Base-by-base conservation (phyloP, 2,113 vertebrate genomes). In the Oenanthe melanoleuca region DNA sequence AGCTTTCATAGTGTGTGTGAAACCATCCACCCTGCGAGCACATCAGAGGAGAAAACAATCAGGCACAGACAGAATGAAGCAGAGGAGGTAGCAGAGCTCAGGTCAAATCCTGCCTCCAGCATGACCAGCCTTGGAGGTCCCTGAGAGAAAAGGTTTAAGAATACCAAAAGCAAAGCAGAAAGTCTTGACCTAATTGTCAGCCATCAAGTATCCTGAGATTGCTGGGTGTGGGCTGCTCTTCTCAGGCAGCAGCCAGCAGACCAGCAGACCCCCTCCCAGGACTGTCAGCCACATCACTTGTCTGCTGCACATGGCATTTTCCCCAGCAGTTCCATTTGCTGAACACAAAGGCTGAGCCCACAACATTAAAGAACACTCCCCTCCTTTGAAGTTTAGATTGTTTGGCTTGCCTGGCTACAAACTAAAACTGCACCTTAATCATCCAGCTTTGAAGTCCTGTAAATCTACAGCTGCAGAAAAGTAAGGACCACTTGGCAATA, bases 401-500 rank as follows among this genome's bases (percentile, higher is more conserved):
- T 83, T 94, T 94, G 71, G 38, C 67, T 96, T 86, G 67, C 49
- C 79, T 80, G 59, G 71, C 56, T 90, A 83, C 88, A 83, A 80
- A 94, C 53, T 89, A 40, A 91, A 87, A 57, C 92, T 83, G 59
- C 4, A 31, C 75, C 94, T 94, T 93, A 94, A 96, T 80, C 92
- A 92, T 66, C 49, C 22, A 21, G 64, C 93, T 96, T 96, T 94
- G 93, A 97, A 94, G 92, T 90, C 44, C 79, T 61, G 47, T 64
- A 95, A 88, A 95, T 67, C 67, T 89, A 92, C 87, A 92, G 89
- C 82, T 94, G 88, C 67, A 88, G 66, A 34, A 80, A 73, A 47
- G 24, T 28, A 82, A 82, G 88, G 85, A 70, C 67, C 64, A 63
- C 47, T 89, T 67, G n/a, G 67, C 79, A 94, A 86, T 66, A 86